Conservation (phyloP, 2,113 vertebrate species). For the Lipotes vexillifer region DNA sequence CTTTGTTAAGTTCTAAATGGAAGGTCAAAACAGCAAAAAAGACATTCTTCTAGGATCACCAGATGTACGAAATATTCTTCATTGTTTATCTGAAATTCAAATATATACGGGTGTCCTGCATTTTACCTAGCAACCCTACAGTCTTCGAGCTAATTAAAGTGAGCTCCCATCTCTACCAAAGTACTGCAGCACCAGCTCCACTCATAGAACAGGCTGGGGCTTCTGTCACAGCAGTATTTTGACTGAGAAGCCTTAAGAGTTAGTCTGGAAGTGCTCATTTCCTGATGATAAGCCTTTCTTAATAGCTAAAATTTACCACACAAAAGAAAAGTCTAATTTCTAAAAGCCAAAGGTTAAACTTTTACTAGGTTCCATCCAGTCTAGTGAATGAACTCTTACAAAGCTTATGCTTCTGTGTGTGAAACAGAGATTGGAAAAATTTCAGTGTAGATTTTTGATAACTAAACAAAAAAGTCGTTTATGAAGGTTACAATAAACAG, state of each 20-base stretch:
- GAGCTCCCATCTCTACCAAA: not conserved
- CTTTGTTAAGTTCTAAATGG: not conserved
- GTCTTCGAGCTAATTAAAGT: not conserved
- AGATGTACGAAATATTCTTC: not conserved
- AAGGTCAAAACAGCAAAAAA: not conserved
- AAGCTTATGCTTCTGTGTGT: not conserved
- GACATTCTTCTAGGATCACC: not conserved
- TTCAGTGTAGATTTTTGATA: not conserved
- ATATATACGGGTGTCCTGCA: not conserved
- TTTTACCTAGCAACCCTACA: not conserved
- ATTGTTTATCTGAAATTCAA: not conserved
- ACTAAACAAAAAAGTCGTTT: not conserved
- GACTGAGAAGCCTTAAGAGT: not conserved
- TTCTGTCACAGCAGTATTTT: not conserved
- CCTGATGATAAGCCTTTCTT: not conserved
- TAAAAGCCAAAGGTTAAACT: slow-evolving; percentile 21
- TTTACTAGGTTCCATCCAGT: not conserved
- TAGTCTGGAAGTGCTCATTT: not conserved
- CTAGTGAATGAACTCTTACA: not conserved
- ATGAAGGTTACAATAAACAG: not conserved
- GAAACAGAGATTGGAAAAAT: not conserved
- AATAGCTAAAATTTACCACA: not conserved
- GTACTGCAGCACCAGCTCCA: not conserved
- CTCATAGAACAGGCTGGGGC: not conserved
- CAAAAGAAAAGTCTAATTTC: slow-evolving; percentile 11